Evolutionary conservation across 1,140 invertebrate species (phyloP).

Genomic region (Lepidostoma basale): DNA sequence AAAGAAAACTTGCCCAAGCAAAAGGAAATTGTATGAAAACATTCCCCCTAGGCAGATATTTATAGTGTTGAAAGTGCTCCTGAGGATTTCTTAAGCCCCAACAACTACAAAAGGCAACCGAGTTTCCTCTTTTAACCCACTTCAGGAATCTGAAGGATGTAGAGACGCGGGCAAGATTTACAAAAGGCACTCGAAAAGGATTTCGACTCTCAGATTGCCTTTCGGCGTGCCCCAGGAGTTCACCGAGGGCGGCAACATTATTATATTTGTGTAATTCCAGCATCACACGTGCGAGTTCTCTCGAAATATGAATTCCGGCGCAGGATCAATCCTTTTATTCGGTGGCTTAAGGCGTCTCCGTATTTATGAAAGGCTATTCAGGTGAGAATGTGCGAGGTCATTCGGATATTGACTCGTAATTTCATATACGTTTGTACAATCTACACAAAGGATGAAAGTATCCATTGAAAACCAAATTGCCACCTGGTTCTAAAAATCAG

Average conservation of each 20-base stretch:
- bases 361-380: constrained; percentile 2
- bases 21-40: constrained; percentile 8
- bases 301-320: neutral
- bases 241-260: no score
- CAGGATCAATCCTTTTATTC: constrained; percentile 22
- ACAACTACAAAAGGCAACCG: constrained; percentile 22
- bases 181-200: constrained; percentile 6
- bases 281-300: constrained; percentile 4
- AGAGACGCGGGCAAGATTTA: neutral
- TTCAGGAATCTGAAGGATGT: neutral
- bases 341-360: constrained; percentile 13
- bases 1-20: neutral
- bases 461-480: constrained; percentile 16
- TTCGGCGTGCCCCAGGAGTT: no score
- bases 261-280: constrained; percentile 12
- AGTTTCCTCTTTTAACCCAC: constrained; percentile 6
- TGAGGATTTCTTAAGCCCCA: neutral
- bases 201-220: no score
- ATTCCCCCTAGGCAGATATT: constrained; percentile 11
- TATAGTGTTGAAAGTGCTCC: constrained; percentile 12
- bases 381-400: constrained; percentile 18
- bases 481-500: constrained; percentile 21
- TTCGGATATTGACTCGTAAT: constrained; percentile 22
- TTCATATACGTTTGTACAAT: neutral
- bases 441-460: neutral